A percentile compares a stretch with the other conserved stretches of the same genome.
These are phyloP conservation scores for Brotula barbata DNA, from an alignment of 2,797 vertebrate genomes.

Conservation along the genomic window DNA sequence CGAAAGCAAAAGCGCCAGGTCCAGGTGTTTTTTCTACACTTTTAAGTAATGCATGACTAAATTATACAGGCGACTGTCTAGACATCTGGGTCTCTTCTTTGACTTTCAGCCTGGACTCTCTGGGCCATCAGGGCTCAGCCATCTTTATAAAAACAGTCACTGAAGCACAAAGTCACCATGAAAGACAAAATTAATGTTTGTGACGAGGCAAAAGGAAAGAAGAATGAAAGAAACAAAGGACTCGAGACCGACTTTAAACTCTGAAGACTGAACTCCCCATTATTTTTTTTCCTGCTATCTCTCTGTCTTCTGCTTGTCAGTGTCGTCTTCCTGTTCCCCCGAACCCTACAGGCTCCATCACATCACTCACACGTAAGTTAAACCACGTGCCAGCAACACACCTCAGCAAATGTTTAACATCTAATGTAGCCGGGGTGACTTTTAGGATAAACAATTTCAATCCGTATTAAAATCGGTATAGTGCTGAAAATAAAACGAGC, in stretches of 20 bases:
- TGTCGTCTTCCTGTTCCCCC: conserved; percentile 29
- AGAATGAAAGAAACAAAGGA: conserved; percentile 16
- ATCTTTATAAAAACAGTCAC: conserved; percentile 54
- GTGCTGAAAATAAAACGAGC: conserved; percentile 19
- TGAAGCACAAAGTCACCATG: conserved; percentile 39
- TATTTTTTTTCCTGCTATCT: conserved; percentile 21
- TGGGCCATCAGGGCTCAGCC: conserved; percentile 32
- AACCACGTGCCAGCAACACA: conserved; percentile 46
- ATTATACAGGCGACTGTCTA: conserved; percentile 51
- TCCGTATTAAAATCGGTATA: conserved; percentile 31
- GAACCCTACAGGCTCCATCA: conserved; percentile 26
- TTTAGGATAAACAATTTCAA: conserved; percentile 35
- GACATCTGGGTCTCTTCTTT: conserved; percentile 63
- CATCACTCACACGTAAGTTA: conserved; percentile 33
- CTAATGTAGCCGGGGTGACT: conserved; percentile 29
- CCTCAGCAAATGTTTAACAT: conserved; percentile 27
- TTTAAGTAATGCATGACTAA: conserved; percentile 65
- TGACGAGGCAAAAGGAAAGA: conserved; percentile 37
- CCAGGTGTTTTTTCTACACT: conserved; percentile 68
- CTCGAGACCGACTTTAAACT: conserved; percentile 17
- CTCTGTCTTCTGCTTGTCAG: conserved; percentile 46
- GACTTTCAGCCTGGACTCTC: conserved; percentile 41
- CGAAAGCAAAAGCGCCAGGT: conserved; percentile 44
- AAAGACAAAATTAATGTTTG: conserved; percentile 55
- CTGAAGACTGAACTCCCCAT: conserved; percentile 18